Conservation (phyloP, 2,113 vertebrate species). For the Phalacrocorax aristotelis region DNA sequence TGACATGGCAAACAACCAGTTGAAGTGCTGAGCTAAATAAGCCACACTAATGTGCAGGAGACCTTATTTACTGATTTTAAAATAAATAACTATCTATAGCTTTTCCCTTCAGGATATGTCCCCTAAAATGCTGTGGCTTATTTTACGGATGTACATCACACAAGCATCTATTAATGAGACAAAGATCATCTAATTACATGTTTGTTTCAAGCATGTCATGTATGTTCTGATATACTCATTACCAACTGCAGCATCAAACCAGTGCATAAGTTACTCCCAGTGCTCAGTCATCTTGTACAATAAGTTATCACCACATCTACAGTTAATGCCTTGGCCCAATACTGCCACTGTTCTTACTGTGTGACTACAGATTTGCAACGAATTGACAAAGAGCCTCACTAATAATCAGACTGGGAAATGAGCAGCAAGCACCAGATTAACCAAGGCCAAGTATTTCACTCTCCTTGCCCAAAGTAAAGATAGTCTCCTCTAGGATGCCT, state of each 20-base stretch:
- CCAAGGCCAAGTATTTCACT: background rate
- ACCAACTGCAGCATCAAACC: background rate
- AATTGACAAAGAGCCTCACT: background rate
- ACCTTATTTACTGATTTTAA: conserved; percentile 31
- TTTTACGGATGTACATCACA: background rate
- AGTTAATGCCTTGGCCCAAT: background rate
- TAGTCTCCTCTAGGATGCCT: background rate
- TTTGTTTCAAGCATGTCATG: background rate
- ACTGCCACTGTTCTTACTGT: background rate
- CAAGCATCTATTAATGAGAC: background rate
- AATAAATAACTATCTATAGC: background rate
- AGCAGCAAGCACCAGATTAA: background rate
- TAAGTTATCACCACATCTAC: background rate
- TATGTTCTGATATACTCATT: background rate
- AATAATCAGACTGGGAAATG: background rate
- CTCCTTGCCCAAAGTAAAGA: background rate
- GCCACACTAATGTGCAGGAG: background rate
- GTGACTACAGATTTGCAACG: background rate
- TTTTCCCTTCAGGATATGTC: background rate
- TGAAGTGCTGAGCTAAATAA: conserved; percentile 25
- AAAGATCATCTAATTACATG: background rate
- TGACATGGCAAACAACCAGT: conserved; percentile 53
- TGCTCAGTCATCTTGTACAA: background rate
- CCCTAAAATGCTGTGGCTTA: background rate
- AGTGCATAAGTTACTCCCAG: background rate